Evolutionary conservation across 2,888 invertebrate genomes (phyloP).

Genomic region (Scaptomyza polygonia): DNA sequence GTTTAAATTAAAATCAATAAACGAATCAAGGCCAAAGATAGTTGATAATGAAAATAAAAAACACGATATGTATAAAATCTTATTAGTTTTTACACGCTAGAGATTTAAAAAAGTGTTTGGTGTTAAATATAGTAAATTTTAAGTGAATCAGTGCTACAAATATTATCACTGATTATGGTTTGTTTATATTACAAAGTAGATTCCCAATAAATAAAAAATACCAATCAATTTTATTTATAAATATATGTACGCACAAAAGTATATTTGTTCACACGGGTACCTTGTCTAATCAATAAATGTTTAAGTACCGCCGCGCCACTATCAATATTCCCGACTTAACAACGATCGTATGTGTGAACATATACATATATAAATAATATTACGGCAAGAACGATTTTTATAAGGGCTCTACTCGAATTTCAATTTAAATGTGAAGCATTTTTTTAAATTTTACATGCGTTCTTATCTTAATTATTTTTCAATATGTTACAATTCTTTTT

Average conservation of each 20-base stretch:
- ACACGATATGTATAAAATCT: not conserved
- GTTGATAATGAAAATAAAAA: not conserved
- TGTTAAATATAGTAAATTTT: not conserved
- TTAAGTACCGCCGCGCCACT: slow-evolving; percentile 20
- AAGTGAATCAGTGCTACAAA: too few relatives aligned
- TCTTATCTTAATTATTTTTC: not conserved
- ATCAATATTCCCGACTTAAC: slow-evolving; percentile 33
- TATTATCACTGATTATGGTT: too few relatives aligned
- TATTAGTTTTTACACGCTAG: too few relatives aligned
- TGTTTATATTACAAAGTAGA: too few relatives aligned
- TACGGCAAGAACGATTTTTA: not conserved
- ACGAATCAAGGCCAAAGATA: not conserved
- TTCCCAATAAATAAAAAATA: too few relatives aligned
- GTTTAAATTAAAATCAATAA: not conserved
- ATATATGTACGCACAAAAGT: not conserved
- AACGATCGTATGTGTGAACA: slow-evolving; percentile 37
- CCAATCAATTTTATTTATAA: not conserved
- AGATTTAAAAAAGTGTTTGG: not conserved
- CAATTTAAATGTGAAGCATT: not conserved
- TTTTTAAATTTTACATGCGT: not conserved
- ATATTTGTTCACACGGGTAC: not conserved
- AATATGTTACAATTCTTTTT: not conserved
- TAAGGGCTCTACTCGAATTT: slow-evolving; percentile 4
- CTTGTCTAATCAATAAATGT: slow-evolving; percentile 41
- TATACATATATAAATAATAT: slow-evolving; percentile 1